Percentiles rank a stretch among this genome's conserved stretches.
phyloP scores from a whole-genome alignment of 2,113 vertebrate species.

The Pampusana beccarii region DNA sequence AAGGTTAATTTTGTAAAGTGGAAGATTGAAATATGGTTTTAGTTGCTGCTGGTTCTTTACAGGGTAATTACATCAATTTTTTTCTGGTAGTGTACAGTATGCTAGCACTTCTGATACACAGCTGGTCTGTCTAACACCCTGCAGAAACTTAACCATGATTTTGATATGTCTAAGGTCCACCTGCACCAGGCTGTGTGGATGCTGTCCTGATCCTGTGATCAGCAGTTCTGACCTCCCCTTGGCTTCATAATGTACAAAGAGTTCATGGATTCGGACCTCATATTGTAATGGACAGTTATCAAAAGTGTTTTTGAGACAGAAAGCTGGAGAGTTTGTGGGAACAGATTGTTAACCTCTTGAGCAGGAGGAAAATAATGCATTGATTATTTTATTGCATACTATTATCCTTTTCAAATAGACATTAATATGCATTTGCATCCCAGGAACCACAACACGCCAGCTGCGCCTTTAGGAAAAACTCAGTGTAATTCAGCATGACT shows the following conservation, averaged over 20 bases:
- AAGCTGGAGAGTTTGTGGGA: background rate
- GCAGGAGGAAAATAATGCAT: background rate
- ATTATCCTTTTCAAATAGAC: background rate
- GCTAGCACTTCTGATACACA: background rate
- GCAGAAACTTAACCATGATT: background rate
- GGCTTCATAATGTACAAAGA: background rate
- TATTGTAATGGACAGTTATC: background rate
- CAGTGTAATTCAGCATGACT: background rate
- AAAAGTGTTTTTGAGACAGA: background rate
- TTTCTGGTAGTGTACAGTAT: background rate
- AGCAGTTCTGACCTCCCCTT: background rate
- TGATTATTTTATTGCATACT: background rate
- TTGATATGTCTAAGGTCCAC: background rate
- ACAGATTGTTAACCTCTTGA: background rate
- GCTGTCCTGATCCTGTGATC: background rate
- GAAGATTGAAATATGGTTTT: background rate
- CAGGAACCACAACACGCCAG: background rate
- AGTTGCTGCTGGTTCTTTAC: background rate
- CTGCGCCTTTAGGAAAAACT: constrained; percentile 22
- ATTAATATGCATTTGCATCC: constrained; percentile 30
- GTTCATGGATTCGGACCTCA: background rate
- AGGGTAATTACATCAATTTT: background rate
- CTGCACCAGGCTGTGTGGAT: background rate
- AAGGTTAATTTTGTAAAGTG: background rate
- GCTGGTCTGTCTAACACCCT: background rate